Evolutionary conservation across 2,797 vertebrate genomes (phyloP).

Genomic region (Anableps anableps): DNA sequence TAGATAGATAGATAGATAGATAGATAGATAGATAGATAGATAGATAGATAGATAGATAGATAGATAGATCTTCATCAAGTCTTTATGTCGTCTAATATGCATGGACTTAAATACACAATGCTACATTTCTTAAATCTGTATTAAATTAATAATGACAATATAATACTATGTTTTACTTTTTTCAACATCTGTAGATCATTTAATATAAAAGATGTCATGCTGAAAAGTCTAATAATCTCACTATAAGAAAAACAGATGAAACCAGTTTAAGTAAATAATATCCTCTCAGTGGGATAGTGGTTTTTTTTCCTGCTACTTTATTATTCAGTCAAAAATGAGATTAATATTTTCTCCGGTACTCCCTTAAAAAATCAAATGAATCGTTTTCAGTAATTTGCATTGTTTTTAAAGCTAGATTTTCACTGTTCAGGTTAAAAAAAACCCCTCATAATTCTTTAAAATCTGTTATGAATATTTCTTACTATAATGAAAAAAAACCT

Average conservation of each 20-base stretch:
- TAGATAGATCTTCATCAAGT: not conserved
- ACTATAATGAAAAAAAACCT: not conserved
- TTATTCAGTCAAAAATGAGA: conserved; percentile 13
- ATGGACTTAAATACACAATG: not conserved
- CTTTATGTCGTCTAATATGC: not conserved
- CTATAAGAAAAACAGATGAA: conserved; percentile 22
- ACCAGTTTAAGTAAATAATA: conserved; percentile 15
- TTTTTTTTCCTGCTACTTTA: conserved; percentile 8
- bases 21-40: too few species aligned
- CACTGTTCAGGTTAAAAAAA: not conserved
- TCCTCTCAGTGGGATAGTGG: conserved; percentile 6
- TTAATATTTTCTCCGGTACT: not conserved
- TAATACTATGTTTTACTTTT: not conserved
- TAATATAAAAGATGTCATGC: conserved; percentile 3
- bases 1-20: too few species aligned
- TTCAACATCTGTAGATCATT: conserved; percentile 8
- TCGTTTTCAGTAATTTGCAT: not conserved
- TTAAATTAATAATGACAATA: not conserved
- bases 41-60: too few species aligned
- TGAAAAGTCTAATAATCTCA: conserved; percentile 2
- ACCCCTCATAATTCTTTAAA: conserved; percentile 4
- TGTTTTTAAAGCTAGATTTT: conserved; percentile 14
- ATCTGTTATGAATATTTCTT: not conserved
- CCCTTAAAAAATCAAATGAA: conserved; percentile 11
- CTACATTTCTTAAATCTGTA: not conserved